Percentiles rank a stretch among this genome's conserved stretches.
Evolutionary conservation across 2,888 invertebrate species (phyloP).

Genomic region (Pimpla rufipes): DNA sequence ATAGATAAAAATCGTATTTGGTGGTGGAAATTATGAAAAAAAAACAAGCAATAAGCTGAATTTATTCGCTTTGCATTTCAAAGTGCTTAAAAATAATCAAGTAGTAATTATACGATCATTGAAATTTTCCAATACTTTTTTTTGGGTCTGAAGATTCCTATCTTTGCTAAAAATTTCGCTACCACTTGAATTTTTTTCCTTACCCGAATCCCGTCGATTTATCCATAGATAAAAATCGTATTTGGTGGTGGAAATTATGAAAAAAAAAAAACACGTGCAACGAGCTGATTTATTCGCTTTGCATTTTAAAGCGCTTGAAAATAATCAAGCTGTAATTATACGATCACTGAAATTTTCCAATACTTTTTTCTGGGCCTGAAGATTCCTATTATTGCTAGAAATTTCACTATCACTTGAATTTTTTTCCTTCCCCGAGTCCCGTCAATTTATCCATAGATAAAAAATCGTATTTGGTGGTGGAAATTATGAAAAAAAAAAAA

Average conservation of each 20-base stretch:
- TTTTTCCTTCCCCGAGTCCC: too few species aligned
- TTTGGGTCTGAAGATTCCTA: too few species aligned
- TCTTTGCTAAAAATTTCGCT: too few species aligned
- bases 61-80: not conserved
- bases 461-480: slow-evolving; percentile 21
- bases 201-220: too few species aligned
- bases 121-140: not conserved
- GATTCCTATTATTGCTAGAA: too few species aligned
- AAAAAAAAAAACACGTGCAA: slow-evolving; percentile 35
- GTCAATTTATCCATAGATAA: not conserved
- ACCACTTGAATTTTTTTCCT: not conserved
- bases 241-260: slow-evolving; percentile 41
- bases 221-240: not conserved
- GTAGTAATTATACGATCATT: not conserved
- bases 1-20: slow-evolving; percentile 1
- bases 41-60: not conserved
- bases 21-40: slow-evolving; percentile 45
- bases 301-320: slow-evolving; percentile 17
- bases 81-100: slow-evolving; percentile 14
- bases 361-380: too few species aligned
- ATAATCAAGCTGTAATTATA: not conserved
- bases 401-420: not conserved
- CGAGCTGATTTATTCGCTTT: not conserved
- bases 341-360: not conserved
- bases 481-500: slow-evolving; percentile 48